phyloP scores from a whole-genome alignment of 2,113 vertebrate species.

The Bambusicola thoracicus region DNA sequence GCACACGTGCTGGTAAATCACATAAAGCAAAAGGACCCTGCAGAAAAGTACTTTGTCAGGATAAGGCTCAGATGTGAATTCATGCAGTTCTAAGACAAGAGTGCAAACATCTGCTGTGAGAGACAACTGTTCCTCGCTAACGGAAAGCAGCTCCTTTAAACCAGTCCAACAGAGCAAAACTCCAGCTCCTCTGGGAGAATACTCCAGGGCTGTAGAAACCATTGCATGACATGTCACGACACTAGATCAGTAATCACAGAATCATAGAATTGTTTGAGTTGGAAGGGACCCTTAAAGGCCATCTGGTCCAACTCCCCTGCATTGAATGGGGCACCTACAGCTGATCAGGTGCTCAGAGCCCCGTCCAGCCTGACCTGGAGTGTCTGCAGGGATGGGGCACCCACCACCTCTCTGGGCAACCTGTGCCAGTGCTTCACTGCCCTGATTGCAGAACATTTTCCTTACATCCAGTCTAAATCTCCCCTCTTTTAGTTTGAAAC shows the following conservation, averaged over 20 bases:
- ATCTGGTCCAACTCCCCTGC: too few relatives aligned
- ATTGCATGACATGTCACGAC: neutral
- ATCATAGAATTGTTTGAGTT: too few relatives aligned
- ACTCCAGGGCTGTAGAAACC: neutral
- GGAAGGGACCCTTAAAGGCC: too few relatives aligned
- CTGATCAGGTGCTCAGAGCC: too few relatives aligned
- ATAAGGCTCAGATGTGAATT: neutral
- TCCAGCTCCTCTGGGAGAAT: neutral
- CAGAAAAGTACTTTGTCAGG: neutral
- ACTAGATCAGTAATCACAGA: neutral
- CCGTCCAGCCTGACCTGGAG: too few relatives aligned
- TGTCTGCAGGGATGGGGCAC: too few relatives aligned
- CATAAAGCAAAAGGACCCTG: fast-evolving
- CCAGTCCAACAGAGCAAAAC: neutral
- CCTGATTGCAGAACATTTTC: too few relatives aligned
- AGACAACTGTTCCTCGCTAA: fast-evolving
- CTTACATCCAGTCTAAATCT: too few relatives aligned
- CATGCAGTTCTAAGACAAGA: neutral
- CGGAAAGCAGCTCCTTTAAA: neutral
- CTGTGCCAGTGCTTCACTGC: too few relatives aligned
- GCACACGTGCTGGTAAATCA: neutral
- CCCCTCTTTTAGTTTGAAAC: too few relatives aligned
- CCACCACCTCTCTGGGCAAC: too few relatives aligned
- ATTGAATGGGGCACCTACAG: too few relatives aligned
- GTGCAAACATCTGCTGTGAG: neutral